These are phyloP conservation scores for Drosophila varians DNA, from an alignment of 1,140 invertebrate species.

Conservation along the genomic window DNA sequence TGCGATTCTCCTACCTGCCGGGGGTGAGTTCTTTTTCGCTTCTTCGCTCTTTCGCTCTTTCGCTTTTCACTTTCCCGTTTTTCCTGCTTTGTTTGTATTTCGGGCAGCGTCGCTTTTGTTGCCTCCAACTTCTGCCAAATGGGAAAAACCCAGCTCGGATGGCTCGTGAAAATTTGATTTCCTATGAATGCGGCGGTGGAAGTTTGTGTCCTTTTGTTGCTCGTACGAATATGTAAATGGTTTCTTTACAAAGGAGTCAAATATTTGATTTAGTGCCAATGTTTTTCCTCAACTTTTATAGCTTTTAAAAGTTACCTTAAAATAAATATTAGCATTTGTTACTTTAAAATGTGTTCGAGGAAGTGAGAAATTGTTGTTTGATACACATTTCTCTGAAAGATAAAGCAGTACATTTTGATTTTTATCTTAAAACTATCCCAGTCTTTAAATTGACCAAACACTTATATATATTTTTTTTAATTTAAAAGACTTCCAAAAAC, in stretches of 20 bases:
- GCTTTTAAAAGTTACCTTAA: too few relatives aligned
- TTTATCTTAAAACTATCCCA: too few relatives aligned
- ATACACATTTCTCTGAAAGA: too few relatives aligned
- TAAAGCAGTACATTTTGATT: too few relatives aligned
- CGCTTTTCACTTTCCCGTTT: conserved; percentile 12
- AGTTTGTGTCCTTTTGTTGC: conserved; percentile 19
- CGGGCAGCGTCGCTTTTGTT: conserved; percentile 26
- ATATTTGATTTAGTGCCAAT: neutral
- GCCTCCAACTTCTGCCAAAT: neutral
- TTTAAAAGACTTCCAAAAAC: too few relatives aligned
- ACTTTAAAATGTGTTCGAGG: too few relatives aligned
- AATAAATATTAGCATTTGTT: too few relatives aligned
- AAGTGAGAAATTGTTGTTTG: too few relatives aligned
- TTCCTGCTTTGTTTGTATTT: conserved; percentile 44
- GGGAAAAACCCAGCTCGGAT: conserved; percentile 7
- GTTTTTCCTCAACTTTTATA: too few relatives aligned
- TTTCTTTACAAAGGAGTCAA: neutral
- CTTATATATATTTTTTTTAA: too few relatives aligned
- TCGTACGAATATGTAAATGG: neutral
- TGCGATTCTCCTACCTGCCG: conserved; percentile 10
- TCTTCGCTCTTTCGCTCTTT: conserved; percentile 11
- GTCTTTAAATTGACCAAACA: too few relatives aligned
- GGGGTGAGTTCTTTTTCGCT: conserved; percentile 53
- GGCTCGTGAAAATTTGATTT: conserved; percentile 7
- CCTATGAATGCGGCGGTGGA: conserved; percentile 1